Evolutionary conservation across 2,888 invertebrate species (phyloP).

Genomic region (Amitus sp.): DNA sequence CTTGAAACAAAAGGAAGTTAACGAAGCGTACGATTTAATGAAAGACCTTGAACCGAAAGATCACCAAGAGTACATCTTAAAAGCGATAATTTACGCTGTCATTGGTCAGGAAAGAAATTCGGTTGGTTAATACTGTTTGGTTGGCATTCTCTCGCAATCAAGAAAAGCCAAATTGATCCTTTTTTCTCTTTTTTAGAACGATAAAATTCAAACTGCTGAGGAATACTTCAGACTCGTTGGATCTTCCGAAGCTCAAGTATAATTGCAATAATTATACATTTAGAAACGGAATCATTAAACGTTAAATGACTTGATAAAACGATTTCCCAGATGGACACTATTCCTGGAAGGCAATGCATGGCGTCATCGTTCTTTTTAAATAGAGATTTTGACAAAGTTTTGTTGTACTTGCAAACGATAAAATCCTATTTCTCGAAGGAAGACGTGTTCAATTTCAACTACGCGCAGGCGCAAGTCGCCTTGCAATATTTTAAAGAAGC

Average conservation of each 20-base stretch:
- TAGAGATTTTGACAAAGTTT: conserved; percentile 94
- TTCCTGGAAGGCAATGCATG: conserved; percentile 97
- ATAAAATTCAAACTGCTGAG: conserved; percentile 93
- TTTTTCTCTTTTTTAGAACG: conserved; percentile 79
- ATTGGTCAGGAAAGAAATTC: conserved; percentile 93
- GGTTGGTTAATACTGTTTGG: no score
- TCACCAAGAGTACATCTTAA: conserved; percentile 95
- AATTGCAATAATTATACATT: no score
- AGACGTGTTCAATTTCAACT: conserved; percentile 84
- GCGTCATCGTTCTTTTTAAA: conserved; percentile 96
- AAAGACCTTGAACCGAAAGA: conserved; percentile 93
- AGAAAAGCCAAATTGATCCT: no score
- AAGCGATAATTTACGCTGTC: conserved; percentile 94
- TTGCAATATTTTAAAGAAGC: conserved; percentile 95
- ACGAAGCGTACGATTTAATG: conserved; percentile 88
- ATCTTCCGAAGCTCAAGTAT: conserved; percentile 93
- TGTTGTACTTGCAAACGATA: conserved; percentile 95
- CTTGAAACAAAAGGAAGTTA: conserved; percentile 86
- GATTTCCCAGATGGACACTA: conserved; percentile 98
- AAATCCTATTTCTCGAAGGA: conserved; percentile 92
- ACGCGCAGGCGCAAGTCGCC: conserved; percentile 88
- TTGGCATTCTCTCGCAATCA: no score
- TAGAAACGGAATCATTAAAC: no score
- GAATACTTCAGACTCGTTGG: conserved; percentile 97
- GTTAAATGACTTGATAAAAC: no score